Evolutionary conservation across 2,113 vertebrate genomes (phyloP), one percentile per base, ranked within the genome.

Genomic region (Apodemus speciosus): DNA sequence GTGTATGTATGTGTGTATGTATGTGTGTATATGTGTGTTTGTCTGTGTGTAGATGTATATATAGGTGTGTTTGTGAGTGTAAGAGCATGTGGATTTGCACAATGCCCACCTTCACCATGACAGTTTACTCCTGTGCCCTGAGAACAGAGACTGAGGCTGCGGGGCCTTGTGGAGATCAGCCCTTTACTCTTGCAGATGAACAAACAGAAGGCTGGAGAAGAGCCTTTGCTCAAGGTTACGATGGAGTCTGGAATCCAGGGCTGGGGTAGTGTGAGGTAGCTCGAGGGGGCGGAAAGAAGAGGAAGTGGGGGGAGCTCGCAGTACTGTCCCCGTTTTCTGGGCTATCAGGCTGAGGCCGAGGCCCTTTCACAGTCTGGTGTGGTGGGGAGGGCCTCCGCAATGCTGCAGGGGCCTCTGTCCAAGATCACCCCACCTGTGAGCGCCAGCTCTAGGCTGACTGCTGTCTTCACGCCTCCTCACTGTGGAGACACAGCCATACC

Each of bases 271-370:
- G 58, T 62, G 32, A 58, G 75, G 53, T 60, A 16, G 21, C 13
- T 27, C 5, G 16, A 2, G 0, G 3, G 2, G 40, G 5, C 69
- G 35, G 0, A 32, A 66, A 0, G 43, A 69, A 38, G 13, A 35
- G 5, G 40, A 25, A 16, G 0, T 5, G 2, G 35, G 23, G 46
- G 25, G 62, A 27, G 0, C 9, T 30, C 27, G 2, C 13, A 0
- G 0, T 0, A 2, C 35, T 27, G 53, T 16, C 32, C 3, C 0
- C 3, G 46, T 80, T 66, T 35, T 13, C 49, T 8, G 56, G 72
- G 15, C 18, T 0, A 15, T 49, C 18, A 18, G 0, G 25, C 71
- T 43, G 72, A 62, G 21, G 8, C 1, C 4, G 1, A 64, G 62
- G 62, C 83, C 86, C 2, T 6, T 43, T 71, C 35, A 30, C 49